phyloP scores from a whole-genome alignment of 2,888 invertebrate species.

The Athalia rosae region DNA sequence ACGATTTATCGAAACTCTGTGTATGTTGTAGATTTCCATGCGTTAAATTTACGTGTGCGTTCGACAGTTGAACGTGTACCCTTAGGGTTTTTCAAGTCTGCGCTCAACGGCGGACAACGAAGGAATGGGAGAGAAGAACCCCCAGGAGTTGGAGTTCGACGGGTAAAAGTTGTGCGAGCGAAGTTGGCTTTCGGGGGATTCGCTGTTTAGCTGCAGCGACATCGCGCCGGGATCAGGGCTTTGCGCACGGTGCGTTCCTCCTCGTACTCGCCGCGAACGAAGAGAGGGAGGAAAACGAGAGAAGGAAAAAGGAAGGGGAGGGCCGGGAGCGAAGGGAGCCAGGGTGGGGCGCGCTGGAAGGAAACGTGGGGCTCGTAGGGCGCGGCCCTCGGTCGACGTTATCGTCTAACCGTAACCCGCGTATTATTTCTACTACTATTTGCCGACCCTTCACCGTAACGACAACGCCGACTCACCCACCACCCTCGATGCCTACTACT shows the following conservation, averaged over 20 bases:
- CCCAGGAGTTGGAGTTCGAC: not conserved
- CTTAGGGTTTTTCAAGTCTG: not conserved
- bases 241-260: too few relatives aligned
- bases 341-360: conserved; percentile 1
- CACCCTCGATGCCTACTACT: too few relatives aligned
- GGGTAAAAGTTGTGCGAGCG: not conserved
- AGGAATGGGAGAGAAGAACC: conserved; percentile 29
- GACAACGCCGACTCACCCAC: not conserved
- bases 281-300: conserved; percentile 48
- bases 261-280: not conserved
- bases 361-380: conserved; percentile 12
- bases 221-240: too few relatives aligned
- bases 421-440: not conserved
- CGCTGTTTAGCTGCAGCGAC: not conserved
- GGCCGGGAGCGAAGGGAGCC: conserved; percentile 45
- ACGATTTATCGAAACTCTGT: not conserved
- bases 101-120: conserved; percentile 28
- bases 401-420: conserved; percentile 36
- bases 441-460: not conserved
- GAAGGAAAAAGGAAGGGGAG: conserved; percentile 14
- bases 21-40: conserved; percentile 8
- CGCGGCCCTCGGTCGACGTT: conserved; percentile 16
- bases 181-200: not conserved
- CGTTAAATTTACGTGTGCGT: conserved; percentile 18
- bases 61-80: not conserved